phyloP scores from a whole-genome alignment of 1,140 invertebrate species.

The Aphidius ervi region DNA sequence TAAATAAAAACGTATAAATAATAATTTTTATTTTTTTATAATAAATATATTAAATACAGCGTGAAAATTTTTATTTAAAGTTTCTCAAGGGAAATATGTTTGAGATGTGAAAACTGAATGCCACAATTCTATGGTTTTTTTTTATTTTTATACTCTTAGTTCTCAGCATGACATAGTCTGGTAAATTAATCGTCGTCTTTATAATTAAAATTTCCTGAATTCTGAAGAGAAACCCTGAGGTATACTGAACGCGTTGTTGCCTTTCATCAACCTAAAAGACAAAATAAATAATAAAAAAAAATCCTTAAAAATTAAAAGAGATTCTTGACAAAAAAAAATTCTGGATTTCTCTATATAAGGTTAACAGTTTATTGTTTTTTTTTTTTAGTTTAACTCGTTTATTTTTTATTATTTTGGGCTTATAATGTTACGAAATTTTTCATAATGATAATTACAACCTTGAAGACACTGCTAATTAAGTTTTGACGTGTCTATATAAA shows the following conservation, averaged over 20 bases:
- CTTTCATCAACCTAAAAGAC: constrained; percentile 3
- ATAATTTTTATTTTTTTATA: no score
- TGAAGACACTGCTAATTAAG: background rate
- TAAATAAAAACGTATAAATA: no score
- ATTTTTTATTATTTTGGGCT: no score
- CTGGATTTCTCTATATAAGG: no score
- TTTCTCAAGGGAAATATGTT: constrained; percentile 21
- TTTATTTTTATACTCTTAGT: background rate
- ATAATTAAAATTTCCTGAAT: constrained; percentile 20
- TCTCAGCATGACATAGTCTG: constrained; percentile 4
- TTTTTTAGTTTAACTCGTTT: no score
- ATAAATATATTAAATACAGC: no score
- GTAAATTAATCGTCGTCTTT: constrained; percentile 19
- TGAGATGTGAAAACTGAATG: constrained; percentile 16
- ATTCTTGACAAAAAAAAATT: background rate
- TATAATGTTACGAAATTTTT: background rate
- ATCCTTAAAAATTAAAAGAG: background rate
- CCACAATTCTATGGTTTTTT: constrained; percentile 4
- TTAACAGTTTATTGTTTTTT: no score
- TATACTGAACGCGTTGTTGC: constrained; percentile 1
- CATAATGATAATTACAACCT: background rate
- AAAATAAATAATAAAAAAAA: background rate
- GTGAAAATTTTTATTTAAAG: no score
- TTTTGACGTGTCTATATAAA: background rate
- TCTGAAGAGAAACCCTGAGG: background rate